phyloP scores from a whole-genome alignment of 1,140 invertebrate species.

The Brachionus plicatilis region DNA sequence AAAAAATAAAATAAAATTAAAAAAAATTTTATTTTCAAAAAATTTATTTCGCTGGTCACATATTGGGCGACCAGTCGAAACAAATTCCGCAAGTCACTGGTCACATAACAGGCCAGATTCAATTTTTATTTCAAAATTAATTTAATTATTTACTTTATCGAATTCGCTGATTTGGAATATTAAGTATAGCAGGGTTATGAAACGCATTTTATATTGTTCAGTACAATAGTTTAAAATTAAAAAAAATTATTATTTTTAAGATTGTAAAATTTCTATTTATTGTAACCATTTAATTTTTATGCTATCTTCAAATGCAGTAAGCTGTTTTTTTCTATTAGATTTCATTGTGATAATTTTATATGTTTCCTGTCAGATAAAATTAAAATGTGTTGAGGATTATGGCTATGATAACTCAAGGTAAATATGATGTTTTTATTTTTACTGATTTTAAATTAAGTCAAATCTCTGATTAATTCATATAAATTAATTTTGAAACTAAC shows the following conservation, averaged over 20 bases:
- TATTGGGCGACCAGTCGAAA: too few relatives aligned
- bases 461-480: conserved; percentile 7
- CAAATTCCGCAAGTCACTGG: too few relatives aligned
- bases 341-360: background rate
- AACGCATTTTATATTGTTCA: too few relatives aligned
- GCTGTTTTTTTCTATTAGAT: background rate
- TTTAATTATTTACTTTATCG: too few relatives aligned
- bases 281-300: background rate
- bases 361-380: background rate
- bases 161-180: too few relatives aligned
- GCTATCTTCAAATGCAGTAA: background rate
- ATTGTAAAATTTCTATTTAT: background rate
- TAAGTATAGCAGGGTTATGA: too few relatives aligned
- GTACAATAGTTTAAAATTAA: background rate
- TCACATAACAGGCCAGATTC: too few relatives aligned
- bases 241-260: background rate
- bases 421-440: background rate
- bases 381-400: background rate
- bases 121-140: too few relatives aligned
- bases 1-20: too few relatives aligned
- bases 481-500: background rate
- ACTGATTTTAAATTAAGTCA: background rate
- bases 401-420: background rate
- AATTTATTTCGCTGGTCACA: too few relatives aligned
- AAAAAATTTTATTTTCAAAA: too few relatives aligned